These are phyloP conservation scores for Centropristis striata DNA, from an alignment of 2,113 vertebrate genomes.

Conservation along the genomic window DNA sequence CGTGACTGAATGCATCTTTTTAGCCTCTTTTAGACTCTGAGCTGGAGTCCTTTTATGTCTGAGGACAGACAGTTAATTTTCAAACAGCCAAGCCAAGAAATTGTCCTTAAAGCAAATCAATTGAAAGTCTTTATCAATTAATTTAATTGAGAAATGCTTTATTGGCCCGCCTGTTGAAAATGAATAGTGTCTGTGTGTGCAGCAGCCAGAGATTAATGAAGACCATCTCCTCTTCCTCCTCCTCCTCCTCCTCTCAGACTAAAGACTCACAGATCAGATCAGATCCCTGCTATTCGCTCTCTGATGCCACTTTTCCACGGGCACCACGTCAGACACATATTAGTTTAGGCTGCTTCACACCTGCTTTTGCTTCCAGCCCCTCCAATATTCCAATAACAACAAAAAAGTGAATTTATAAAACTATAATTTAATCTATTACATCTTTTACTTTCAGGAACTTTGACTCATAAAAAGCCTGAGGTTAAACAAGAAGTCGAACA, in stretches of 20 bases:
- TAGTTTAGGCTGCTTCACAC: constrained; percentile 9
- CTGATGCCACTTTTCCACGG: constrained; percentile 18
- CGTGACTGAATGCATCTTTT: not conserved
- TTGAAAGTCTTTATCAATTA: not conserved
- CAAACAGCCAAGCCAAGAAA: not conserved
- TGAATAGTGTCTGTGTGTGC: not conserved
- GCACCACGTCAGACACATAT: not conserved
- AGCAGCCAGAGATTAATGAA: not conserved
- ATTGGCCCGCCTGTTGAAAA: not conserved
- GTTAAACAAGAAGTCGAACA: not conserved
- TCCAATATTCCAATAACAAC: not conserved
- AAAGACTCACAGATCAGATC: not conserved
- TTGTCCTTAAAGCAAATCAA: not conserved
- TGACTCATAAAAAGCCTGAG: not conserved
- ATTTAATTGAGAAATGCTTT: not conserved
- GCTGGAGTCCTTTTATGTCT: not conserved
- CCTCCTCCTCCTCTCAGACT: not conserved
- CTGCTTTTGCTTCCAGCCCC: not conserved
- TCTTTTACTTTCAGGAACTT: not conserved
- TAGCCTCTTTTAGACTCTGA: no score
- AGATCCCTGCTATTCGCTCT: not conserved
- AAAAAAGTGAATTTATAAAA: not conserved
- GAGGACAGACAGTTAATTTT: not conserved
- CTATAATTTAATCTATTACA: not conserved
- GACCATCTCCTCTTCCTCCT: not conserved